Conservation (phyloP, 2,797 vertebrate species). For the Hyperoplus immaculatus region DNA sequence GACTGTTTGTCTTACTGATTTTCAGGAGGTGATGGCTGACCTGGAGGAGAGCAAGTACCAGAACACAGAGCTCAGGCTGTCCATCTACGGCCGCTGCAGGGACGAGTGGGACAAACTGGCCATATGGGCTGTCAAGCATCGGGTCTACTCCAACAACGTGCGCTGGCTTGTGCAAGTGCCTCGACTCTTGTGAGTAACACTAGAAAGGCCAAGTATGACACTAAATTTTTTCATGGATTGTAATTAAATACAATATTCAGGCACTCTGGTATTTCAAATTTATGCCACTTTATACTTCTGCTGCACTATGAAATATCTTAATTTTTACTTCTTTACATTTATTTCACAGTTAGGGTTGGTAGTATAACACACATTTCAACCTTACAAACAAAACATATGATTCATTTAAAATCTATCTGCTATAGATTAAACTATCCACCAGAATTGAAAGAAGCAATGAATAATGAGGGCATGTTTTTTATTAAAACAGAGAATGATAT, state of each 20-base stretch:
- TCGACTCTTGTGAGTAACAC: constrained; percentile 93
- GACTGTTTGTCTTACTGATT: constrained; percentile 42
- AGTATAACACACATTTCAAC: not conserved
- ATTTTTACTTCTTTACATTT: not conserved
- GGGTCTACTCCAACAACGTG: constrained; percentile 94
- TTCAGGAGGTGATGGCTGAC: constrained; percentile 95
- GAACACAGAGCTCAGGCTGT: constrained; percentile 94
- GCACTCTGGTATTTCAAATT: not conserved
- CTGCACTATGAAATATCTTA: not conserved
- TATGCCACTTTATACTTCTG: not conserved
- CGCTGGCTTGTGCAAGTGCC: constrained; percentile 97
- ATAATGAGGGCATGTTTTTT: not conserved
- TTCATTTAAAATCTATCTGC: not conserved
- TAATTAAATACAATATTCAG: not conserved
- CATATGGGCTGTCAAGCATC: constrained; percentile 90
- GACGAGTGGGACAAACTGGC: constrained; percentile 97
- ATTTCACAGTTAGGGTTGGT: not conserved
- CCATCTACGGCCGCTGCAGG: constrained; percentile 92
- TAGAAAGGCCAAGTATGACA: not conserved
- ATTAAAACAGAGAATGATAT: not conserved
- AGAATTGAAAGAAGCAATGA: too few species aligned
- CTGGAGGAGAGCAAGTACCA: constrained; percentile 99
- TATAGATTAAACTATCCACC: not conserved
- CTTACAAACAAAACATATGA: not conserved
- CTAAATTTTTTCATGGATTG: not conserved